Conservation (phyloP, 2,888 invertebrate species). For the Thymelicus sylvestris region DNA sequence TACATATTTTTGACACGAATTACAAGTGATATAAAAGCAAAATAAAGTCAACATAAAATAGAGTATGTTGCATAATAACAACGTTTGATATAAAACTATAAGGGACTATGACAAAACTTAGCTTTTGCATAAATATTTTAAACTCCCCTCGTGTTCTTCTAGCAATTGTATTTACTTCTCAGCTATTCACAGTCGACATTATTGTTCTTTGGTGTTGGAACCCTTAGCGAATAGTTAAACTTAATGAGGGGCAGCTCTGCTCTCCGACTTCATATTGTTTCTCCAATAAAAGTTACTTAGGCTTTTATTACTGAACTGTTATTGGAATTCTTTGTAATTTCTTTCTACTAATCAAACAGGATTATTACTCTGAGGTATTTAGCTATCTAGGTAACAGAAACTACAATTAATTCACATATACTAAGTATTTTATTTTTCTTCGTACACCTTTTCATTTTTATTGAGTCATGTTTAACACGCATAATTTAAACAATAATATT, state of each 20-base stretch:
- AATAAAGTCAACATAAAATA: too few relatives aligned
- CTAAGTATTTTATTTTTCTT: too few relatives aligned
- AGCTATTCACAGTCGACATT: neutral
- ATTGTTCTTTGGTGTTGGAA: conserved; percentile 40
- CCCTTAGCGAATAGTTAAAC: conserved; percentile 67
- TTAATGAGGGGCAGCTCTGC: conserved; percentile 60
- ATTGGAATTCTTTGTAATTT: conserved; percentile 41
- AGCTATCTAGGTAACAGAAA: neutral
- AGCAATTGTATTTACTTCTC: conserved; percentile 7
- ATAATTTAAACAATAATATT: neutral
- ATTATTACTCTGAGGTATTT: neutral
- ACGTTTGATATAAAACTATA: too few relatives aligned
- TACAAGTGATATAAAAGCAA: too few relatives aligned
- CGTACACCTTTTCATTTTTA: too few relatives aligned
- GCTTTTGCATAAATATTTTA: too few relatives aligned
- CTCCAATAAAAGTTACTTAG: conserved; percentile 35
- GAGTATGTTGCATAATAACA: too few relatives aligned
- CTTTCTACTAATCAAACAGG: conserved; percentile 11
- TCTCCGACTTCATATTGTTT: conserved; percentile 54
- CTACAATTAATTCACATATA: neutral
- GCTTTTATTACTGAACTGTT: conserved; percentile 38
- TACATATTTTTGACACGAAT: too few relatives aligned
- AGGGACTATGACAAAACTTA: too few relatives aligned
- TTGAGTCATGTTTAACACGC: too few relatives aligned
- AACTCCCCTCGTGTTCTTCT: neutral